phyloP scores from a whole-genome alignment of 2,888 invertebrate species.

The Archaeoteleia sp. region DNA sequence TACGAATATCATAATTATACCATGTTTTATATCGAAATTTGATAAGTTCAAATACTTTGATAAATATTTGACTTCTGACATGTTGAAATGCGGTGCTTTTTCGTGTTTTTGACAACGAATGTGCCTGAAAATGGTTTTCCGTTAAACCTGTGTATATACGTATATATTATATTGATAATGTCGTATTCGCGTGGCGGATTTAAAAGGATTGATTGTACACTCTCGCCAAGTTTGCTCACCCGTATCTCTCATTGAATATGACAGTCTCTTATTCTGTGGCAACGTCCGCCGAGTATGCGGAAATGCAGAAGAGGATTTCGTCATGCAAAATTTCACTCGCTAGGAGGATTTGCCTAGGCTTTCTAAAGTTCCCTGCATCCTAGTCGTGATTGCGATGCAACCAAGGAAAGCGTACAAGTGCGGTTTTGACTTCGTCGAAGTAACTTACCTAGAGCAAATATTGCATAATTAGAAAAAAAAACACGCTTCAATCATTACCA shows the following conservation, averaged over 20 bases:
- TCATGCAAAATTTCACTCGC: conserved; percentile 20
- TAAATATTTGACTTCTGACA: too few species aligned
- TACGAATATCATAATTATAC: too few species aligned
- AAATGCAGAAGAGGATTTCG: conserved; percentile 32
- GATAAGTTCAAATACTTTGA: too few species aligned
- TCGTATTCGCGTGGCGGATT: too few species aligned
- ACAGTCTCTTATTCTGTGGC: conserved; percentile 20
- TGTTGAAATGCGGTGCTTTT: too few species aligned
- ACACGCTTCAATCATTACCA: too few species aligned
- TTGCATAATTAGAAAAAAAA: conserved; percentile 20
- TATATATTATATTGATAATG: too few species aligned
- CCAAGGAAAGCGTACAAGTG: conserved; percentile 57
- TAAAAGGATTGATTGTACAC: too few species aligned
- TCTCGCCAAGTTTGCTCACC: conserved; percentile 24
- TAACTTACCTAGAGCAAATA: conserved; percentile 28
- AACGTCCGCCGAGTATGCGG: conserved; percentile 12
- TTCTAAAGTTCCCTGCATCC: conserved; percentile 36
- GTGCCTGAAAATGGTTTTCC: too few species aligned
- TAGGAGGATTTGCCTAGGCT: conserved; percentile 4
- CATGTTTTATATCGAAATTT: too few species aligned
- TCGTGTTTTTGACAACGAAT: too few species aligned
- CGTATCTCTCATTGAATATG: conserved; percentile 16
- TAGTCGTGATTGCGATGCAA: conserved; percentile 36
- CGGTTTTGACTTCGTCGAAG: conserved; percentile 53
- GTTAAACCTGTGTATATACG: too few species aligned